These are phyloP conservation scores for Melanocharis versteri DNA, from an alignment of 2,113 vertebrate species.

Conservation along the genomic window DNA sequence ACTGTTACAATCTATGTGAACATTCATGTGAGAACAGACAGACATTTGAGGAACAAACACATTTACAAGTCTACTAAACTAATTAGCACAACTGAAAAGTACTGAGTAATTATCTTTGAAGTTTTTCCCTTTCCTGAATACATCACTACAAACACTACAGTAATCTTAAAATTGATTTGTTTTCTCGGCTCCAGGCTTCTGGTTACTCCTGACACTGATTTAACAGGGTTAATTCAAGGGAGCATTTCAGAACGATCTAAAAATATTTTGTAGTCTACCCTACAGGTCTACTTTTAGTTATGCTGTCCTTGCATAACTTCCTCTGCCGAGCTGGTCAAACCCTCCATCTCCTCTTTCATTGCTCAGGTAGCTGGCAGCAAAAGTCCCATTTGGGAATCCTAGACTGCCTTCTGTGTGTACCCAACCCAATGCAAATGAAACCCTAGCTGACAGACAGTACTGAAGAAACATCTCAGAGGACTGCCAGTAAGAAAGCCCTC, in stretches of 20 bases:
- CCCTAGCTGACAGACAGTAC: not conserved
- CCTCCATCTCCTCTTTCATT: not conserved
- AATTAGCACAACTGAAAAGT: not conserved
- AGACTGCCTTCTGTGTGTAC: not conserved
- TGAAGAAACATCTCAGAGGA: not conserved
- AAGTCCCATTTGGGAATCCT: not conserved
- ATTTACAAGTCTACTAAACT: not conserved
- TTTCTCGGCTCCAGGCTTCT: not conserved
- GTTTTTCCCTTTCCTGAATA: not conserved
- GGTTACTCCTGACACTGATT: not conserved
- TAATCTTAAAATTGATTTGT: not conserved
- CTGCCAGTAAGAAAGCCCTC: not conserved
- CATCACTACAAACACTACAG: not conserved
- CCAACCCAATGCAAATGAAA: not conserved
- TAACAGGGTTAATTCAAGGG: not conserved
- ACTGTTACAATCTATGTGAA: not conserved
- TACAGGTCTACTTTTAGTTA: not conserved
- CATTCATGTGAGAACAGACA: not conserved
- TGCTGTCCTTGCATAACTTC: not conserved
- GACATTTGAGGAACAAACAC: not conserved
- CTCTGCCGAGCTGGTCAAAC: not conserved
- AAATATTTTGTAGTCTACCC: not conserved
- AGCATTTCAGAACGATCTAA: not conserved
- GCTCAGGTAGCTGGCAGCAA: not conserved
- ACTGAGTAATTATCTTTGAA: conserved; percentile 10